Base-by-base conservation (phyloP, 2,797 vertebrate genomes). In the Semotilus atromaculatus region DNA sequence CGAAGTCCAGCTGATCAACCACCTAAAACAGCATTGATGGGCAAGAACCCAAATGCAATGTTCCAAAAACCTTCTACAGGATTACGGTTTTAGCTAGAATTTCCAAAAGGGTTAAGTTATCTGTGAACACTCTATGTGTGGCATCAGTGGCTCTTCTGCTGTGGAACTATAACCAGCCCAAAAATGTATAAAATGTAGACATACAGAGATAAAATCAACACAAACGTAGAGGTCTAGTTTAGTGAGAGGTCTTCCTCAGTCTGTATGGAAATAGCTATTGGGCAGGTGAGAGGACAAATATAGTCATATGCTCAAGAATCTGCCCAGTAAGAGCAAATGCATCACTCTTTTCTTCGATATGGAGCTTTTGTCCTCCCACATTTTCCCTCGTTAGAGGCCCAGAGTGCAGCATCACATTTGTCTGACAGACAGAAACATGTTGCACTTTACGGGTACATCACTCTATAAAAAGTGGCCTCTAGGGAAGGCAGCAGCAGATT, bases 211-310 rank as follows among this genome's bases (percentile, higher is more conserved):
- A 45, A 74, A 26, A 55, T 89, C 83, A 70, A 81, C 43, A 11
- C 60, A 6, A 90, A 91, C 89, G 89, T 91, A n/a, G n/a, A n/a
- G 77, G 89, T 89, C 90, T 90, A n/a, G n/a, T n/a, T 84, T 90
- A 90, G 87, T 87, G 84, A 81, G 64, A 83, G 84, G 87, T 88
- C 90, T 89, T 93, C 89, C 45, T 87, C 90, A 86, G 58, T 48
- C 86, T 31, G 36, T 81, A 48, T 84, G 79, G 87, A 83, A 72
- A 87, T 90, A 89, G 90, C 90, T 75, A 7, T 91, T 92, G 91
- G 93, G 91, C 5, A 87, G 90, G 71, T 81, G 45, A 87, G 86
- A 87, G 90, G 34, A 91, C 87, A 93, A 90, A 89, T 88, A 85
- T 19, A 86, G 86, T 45, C 58, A 73, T 68, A 77, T 83, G 53